These are phyloP conservation scores for Natrix natrix DNA, from an alignment of 2,797 vertebrate species.

Conservation along the genomic window DNA sequence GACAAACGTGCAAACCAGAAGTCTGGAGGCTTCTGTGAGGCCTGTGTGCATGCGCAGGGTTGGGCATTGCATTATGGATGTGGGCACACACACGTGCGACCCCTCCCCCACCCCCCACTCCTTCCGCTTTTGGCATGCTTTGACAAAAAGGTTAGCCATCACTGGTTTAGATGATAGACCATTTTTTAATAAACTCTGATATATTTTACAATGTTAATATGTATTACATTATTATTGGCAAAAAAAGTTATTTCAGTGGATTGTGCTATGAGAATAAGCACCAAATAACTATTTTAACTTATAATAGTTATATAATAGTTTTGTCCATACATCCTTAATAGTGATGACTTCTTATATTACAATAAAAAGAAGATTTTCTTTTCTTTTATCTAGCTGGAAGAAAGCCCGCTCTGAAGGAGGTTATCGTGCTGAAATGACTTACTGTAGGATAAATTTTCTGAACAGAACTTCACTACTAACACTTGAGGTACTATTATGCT, in stretches of 20 bases:
- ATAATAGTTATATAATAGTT: neutral
- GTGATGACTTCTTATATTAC: neutral
- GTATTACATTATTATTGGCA: neutral
- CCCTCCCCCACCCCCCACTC: too few relatives aligned
- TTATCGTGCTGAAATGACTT: constrained; percentile 80
- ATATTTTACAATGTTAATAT: neutral
- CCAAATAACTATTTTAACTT: neutral
- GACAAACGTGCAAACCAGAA: too few relatives aligned
- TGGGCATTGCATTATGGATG: too few relatives aligned
- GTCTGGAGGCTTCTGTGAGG: too few relatives aligned
- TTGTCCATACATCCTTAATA: neutral
- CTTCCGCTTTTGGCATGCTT: too few relatives aligned
- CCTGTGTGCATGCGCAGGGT: too few relatives aligned
- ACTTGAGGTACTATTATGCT: constrained; percentile 79
- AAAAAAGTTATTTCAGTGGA: neutral
- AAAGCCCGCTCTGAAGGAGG: constrained; percentile 82
- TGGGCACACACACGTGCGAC: too few relatives aligned
- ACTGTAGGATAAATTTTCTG: constrained; percentile 89
- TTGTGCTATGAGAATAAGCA: neutral
- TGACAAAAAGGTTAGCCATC: too few relatives aligned
- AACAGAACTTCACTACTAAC: constrained; percentile 90
- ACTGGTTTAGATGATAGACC: neutral
- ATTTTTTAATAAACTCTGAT: neutral
- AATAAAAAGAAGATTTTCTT: neutral
- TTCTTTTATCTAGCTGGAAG: constrained; percentile 81